Evolutionary conservation across 2,888 invertebrate genomes (phyloP).

Genomic region (Pachycephus smyrnensis): DNA sequence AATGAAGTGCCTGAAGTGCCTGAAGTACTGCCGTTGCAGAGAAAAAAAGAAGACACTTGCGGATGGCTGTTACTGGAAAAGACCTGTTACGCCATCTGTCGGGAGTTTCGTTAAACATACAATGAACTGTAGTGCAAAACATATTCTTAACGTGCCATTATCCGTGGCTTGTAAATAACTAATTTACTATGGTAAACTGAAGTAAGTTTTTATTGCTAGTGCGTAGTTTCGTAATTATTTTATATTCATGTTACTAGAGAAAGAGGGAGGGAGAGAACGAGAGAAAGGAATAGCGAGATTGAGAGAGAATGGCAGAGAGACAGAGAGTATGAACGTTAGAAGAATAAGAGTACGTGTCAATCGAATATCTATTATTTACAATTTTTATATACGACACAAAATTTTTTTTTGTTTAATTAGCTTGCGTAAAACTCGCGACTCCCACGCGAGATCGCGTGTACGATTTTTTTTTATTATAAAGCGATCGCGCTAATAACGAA

Average conservation of each 20-base stretch:
- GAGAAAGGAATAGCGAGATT: too few species aligned
- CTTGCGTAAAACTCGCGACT: background rate
- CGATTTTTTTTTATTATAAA: background rate
- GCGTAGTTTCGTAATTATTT: too few species aligned
- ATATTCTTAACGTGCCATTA: constrained; percentile 66
- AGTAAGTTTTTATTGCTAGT: constrained; percentile 7
- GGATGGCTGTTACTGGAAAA: too few species aligned
- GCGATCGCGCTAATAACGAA: background rate
- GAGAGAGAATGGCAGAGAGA: too few species aligned
- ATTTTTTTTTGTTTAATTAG: background rate
- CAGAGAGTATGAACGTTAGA: too few species aligned
- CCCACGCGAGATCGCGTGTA: background rate
- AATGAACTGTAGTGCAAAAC: constrained; percentile 60
- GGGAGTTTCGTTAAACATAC: constrained; percentile 23
- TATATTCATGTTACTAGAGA: too few species aligned
- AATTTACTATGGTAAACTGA: constrained; percentile 33
- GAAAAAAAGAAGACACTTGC: too few species aligned
- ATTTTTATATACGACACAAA: constrained; percentile 1
- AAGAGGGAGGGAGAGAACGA: too few species aligned
- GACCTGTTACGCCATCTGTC: too few species aligned
- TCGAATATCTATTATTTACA: constrained; percentile 6
- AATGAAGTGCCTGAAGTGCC: constrained; percentile 19
- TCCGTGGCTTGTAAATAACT: constrained; percentile 65
- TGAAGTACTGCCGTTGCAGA: too few species aligned
- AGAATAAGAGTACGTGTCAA: too few species aligned